A percentile compares a stretch with the other conserved stretches of the same genome.
phyloP scores from a whole-genome alignment of 1,140 invertebrate species.

The Ceratitis capitata region DNA sequence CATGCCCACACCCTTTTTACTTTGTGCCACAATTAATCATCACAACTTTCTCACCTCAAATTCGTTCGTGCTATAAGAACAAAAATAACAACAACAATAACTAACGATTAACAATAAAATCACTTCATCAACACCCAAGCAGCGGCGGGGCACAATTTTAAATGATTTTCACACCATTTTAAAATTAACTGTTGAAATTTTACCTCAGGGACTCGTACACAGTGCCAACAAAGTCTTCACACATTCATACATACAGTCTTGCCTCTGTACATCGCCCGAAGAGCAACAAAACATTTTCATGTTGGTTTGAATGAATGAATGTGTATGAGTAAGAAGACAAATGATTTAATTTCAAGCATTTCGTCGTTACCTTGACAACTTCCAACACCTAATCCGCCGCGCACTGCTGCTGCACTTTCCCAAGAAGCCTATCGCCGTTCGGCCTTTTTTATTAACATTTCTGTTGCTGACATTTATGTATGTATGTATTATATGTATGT shows the following conservation, averaged over 20 bases:
- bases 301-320: not conserved
- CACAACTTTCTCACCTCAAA: slow-evolving; percentile 3
- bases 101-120: not conserved
- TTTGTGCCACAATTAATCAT: slow-evolving; percentile 22
- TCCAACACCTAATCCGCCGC: not conserved
- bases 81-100: not conserved
- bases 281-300: too few species aligned
- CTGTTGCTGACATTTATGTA: not conserved
- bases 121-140: not conserved
- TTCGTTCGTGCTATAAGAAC: not conserved
- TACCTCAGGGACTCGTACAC: not conserved
- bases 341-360: slow-evolving; percentile 25
- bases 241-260: not conserved
- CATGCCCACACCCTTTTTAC: not conserved
- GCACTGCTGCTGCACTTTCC: not conserved
- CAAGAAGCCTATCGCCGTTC: not conserved
- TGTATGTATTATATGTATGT: not conserved
- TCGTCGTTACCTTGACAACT: not conserved
- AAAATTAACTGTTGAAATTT: slow-evolving; percentile 26
- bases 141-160: not conserved
- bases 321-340: slow-evolving; percentile 22
- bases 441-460: not conserved
- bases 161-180: slow-evolving; percentile 36
- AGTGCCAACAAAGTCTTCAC: not conserved
- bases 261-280: not conserved